Conservation (phyloP, 2,113 vertebrate genomes). For the Etheostoma cragini region DNA sequence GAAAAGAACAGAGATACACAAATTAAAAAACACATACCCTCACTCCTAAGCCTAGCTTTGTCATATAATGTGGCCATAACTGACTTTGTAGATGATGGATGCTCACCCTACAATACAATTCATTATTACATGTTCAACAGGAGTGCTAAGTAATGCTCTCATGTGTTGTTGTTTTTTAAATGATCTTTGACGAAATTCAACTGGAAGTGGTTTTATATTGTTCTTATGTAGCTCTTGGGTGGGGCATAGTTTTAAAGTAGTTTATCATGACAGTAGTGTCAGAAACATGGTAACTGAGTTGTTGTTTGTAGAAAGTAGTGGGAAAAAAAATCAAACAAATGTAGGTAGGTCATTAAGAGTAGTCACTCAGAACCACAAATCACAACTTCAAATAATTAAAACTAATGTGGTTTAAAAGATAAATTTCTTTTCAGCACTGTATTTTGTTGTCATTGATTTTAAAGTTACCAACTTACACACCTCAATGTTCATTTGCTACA, state of each 20-base stretch:
- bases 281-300: slow-evolving; percentile 56
- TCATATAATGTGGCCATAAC: slow-evolving; percentile 18
- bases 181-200: slow-evolving; percentile 50
- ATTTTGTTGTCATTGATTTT: slow-evolving; percentile 41
- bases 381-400: slow-evolving; percentile 21
- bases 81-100: slow-evolving; percentile 28
- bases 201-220: slow-evolving; percentile 72
- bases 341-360: slow-evolving; percentile 55
- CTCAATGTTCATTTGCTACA: slow-evolving; percentile 58
- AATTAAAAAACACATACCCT: slow-evolving; percentile 36
- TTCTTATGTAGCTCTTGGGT: slow-evolving; percentile 68
- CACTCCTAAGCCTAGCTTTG: background rate
- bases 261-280: slow-evolving; percentile 51
- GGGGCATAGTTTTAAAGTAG: slow-evolving; percentile 57
- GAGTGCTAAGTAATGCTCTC: slow-evolving; percentile 47
- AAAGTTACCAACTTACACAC: slow-evolving; percentile 44
- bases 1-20: slow-evolving; percentile 32
- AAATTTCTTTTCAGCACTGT: slow-evolving; percentile 41
- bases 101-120: slow-evolving; percentile 38
- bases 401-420: slow-evolving; percentile 20
- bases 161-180: slow-evolving; percentile 55
- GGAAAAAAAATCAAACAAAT: slow-evolving; percentile 65
- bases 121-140: slow-evolving; percentile 38
- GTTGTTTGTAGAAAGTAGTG: slow-evolving; percentile 72
- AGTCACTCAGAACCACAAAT: slow-evolving; percentile 38